phyloP scores from a whole-genome alignment of 1,140 invertebrate genomes.

The Dinothrombium tinctorium region DNA sequence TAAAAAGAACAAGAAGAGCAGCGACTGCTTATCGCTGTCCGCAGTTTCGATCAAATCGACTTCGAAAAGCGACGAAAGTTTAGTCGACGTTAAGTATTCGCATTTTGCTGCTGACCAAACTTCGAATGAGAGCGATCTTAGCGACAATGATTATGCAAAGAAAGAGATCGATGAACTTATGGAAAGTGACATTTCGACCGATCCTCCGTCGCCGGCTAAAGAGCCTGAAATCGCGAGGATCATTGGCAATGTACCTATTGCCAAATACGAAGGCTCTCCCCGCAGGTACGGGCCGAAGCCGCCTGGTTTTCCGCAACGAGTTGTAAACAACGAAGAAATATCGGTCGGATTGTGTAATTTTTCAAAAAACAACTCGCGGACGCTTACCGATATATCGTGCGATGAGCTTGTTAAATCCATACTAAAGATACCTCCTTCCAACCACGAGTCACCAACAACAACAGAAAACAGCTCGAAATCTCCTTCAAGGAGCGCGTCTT shows the following conservation, averaged over 20 bases:
- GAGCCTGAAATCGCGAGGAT: slow-evolving; percentile 32
- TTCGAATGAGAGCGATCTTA: too few relatives aligned
- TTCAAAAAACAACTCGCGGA: too few relatives aligned
- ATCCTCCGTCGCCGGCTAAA: slow-evolving; percentile 6
- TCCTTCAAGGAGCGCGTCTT: slow-evolving; percentile 6
- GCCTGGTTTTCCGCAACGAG: slow-evolving; percentile 11
- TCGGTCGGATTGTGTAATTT: too few relatives aligned
- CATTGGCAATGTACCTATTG: slow-evolving; percentile 63
- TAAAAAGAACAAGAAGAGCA: too few relatives aligned
- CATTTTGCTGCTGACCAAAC: too few relatives aligned
- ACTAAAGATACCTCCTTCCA: slow-evolving; percentile 1
- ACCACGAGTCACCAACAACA: too few relatives aligned
- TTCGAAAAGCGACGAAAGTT: too few relatives aligned
- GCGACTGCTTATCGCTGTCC: too few relatives aligned
- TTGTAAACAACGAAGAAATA: slow-evolving; percentile 4
- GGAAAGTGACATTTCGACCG: not conserved
- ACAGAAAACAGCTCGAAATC: not conserved
- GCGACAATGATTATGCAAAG: too few relatives aligned
- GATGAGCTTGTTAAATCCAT: slow-evolving; percentile 8
- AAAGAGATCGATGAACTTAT: too few relatives aligned
- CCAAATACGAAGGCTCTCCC: slow-evolving; percentile 72
- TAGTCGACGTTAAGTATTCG: too few relatives aligned
- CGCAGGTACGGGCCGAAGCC: slow-evolving; percentile 45
- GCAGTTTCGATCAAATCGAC: too few relatives aligned
- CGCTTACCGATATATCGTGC: slow-evolving; percentile 14